Base-by-base conservation (phyloP, 2,113 vertebrate genomes). In the Microcebus griseorufus region DNA sequence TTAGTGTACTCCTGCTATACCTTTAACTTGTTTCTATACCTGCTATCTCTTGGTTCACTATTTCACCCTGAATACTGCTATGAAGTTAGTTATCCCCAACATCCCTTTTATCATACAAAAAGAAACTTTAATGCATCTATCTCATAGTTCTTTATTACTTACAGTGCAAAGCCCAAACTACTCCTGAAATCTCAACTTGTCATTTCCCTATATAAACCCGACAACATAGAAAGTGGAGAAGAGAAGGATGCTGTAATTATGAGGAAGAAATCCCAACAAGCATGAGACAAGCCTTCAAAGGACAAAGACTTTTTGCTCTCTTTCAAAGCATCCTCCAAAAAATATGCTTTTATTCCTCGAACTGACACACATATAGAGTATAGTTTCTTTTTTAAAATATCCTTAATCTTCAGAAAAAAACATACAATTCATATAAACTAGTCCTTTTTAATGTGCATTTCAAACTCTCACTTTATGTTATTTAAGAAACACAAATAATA, bases 341-440 rank as follows among this genome's bases (percentile, higher is more conserved):
- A 25, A 39, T 23, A 64, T 23, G 10, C n/a, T 75, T 88, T 93
- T 18, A 48, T 79, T 94, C 18, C 90, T 87, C 18, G 34, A 91
- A 60, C 4, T 84, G 20, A 34, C 6, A 37, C 5, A 70, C 6
- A 29, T 32, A 37, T n/a, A 90, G 25, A 69, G 5, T 70, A 70
- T 88, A 90, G 17, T 55, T 90, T 93, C 11, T 69, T 94, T 95
- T 51, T 6, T 88, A 86, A 92, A 20, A 55, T 73, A 34, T 42
- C 5, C 2, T 85, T 60, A 45, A 58, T 73, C 6, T 6, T 69
- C 29, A 42, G 62, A 9, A 82, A 48, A 53, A 53, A 8, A 20
- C 16, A 29, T 32, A 78, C 11, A 42, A 60, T 14, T 76, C 34
- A 48, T 48, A 29, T 6, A 85, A 85, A 86, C 6, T 48, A 27